phyloP scores from a whole-genome alignment of 2,797 vertebrate species.

The Chanos chanos region DNA sequence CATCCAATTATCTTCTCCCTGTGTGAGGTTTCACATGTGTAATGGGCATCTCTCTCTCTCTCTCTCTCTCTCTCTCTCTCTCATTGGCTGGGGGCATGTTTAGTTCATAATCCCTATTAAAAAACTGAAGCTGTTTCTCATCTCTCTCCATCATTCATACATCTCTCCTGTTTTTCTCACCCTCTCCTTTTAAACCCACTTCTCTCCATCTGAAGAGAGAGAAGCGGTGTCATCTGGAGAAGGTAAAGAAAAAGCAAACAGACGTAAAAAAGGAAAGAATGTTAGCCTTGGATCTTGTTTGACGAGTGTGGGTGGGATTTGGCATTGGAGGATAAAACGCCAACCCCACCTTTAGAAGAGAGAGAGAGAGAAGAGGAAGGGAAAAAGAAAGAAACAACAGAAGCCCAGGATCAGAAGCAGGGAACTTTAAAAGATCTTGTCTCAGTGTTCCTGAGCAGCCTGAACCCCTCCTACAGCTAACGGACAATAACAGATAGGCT shows the following conservation, averaged over 20 bases:
- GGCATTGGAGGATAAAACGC: slow-evolving; percentile 64
- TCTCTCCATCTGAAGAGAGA: slow-evolving; percentile 22
- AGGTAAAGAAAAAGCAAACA: slow-evolving; percentile 11
- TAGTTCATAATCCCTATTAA: too few species aligned
- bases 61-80: too few species aligned
- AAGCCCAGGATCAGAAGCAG: not conserved
- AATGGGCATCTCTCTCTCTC: too few species aligned
- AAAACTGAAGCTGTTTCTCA: too few species aligned
- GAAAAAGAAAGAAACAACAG: slow-evolving; percentile 8
- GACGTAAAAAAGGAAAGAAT: not conserved
- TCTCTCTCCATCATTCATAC: slow-evolving; percentile 16
- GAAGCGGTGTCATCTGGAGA: slow-evolving; percentile 13
- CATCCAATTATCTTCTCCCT: too few species aligned
- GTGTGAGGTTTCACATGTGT: too few species aligned
- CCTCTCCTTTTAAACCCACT: slow-evolving; percentile 15
- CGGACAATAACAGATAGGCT: slow-evolving; percentile 4
- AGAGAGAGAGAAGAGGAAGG: slow-evolving; percentile 24
- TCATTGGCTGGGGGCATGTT: too few species aligned
- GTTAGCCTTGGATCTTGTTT: not conserved
- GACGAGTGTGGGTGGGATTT: slow-evolving; percentile 49
- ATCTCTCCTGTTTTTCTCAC: slow-evolving; percentile 7
- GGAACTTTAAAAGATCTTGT: not conserved
- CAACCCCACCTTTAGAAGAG: slow-evolving; percentile 59
- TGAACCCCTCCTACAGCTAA: slow-evolving; percentile 6
- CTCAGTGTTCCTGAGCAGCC: too few species aligned